Evolutionary conservation across 2,888 invertebrate genomes (phyloP).

Genomic region (Heterodera filipjevi): DNA sequence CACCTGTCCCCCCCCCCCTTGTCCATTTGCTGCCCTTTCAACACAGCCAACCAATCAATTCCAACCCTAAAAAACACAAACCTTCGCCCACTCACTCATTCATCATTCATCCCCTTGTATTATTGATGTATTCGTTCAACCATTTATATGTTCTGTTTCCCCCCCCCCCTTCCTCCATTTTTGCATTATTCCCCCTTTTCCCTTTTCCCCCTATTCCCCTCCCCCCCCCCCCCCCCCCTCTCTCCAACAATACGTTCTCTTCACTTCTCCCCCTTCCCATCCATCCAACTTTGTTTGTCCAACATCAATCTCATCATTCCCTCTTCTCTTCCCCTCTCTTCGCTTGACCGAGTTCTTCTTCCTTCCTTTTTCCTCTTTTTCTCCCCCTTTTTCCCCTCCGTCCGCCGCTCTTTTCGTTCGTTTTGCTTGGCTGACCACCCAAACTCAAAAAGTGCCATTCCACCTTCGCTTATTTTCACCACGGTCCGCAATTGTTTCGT

Average conservation of each 20-base stretch:
- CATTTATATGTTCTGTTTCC: background rate
- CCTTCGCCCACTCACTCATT: too few species aligned
- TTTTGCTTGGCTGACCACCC: too few species aligned
- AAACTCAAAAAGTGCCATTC: too few species aligned
- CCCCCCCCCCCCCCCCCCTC: background rate
- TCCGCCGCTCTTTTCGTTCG: too few species aligned
- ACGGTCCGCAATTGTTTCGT: too few species aligned
- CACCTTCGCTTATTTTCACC: too few species aligned
- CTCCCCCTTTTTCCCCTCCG: too few species aligned
- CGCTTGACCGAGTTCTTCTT: too few species aligned
- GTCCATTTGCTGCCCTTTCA: background rate
- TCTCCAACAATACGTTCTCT: background rate
- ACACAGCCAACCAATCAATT: conserved; percentile 1
- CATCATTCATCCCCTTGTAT: background rate
- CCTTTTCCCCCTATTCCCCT: background rate
- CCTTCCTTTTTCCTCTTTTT: too few species aligned
- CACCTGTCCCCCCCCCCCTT: background rate
- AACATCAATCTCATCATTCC: background rate
- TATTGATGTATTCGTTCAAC: background rate
- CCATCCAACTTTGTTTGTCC: background rate
- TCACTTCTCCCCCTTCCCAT: background rate
- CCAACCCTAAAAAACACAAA: background rate
- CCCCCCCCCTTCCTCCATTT: background rate
- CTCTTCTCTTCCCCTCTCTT: too few species aligned
- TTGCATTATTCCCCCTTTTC: background rate